A percentile compares a stretch with the other conserved stretches of the same genome.
Conservation (phyloP, 2,113 vertebrate genomes). For the Tragelaphus imberbis region DNA sequence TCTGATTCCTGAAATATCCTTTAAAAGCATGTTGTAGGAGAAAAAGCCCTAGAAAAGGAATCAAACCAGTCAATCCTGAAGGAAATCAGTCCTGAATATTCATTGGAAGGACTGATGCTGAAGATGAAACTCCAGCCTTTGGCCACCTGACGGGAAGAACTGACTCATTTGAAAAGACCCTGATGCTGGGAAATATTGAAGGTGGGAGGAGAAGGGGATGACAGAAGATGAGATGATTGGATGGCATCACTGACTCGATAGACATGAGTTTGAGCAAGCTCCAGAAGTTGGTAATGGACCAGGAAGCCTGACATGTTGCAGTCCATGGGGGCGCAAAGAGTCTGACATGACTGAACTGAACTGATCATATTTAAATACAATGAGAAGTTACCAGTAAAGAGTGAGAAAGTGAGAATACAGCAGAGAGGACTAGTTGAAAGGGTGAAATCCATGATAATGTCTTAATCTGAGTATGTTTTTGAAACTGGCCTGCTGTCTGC, state of each 20-base stretch:
- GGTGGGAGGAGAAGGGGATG: neutral
- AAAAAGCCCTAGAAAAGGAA: neutral
- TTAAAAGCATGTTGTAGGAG: neutral
- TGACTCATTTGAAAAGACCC: neutral
- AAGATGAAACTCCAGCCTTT: neutral
- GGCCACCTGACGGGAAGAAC: neutral
- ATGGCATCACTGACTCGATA: fast-evolving
- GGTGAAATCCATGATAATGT: neutral
- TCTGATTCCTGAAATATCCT: neutral
- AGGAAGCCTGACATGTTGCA: neutral
- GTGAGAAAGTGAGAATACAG: neutral
- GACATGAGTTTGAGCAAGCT: neutral
- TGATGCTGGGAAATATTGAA: neutral
- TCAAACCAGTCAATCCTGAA: neutral
- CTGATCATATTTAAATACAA: neutral
- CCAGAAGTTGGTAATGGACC: neutral
- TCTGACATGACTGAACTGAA: neutral
- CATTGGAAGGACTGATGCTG: neutral
- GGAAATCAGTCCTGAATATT: neutral
- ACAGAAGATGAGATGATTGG: neutral
- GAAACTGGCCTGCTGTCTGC: neutral
- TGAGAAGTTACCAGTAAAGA: neutral
- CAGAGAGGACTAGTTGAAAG: neutral
- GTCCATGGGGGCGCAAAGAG: neutral
- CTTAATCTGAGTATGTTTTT: neutral